phyloP scores from a whole-genome alignment of 2,797 vertebrate genomes.

The Urophycis tenuis region DNA sequence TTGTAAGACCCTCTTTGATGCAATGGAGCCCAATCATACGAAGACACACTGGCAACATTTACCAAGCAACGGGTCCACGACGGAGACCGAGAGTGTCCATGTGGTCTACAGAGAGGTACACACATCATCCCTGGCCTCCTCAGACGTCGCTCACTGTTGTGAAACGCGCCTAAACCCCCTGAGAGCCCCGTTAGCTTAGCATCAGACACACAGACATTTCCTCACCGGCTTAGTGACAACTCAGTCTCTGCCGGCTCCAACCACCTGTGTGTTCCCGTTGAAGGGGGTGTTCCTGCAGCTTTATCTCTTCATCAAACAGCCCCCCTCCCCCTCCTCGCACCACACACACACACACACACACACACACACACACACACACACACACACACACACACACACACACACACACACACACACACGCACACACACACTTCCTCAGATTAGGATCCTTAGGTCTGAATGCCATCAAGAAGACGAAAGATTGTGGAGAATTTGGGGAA shows the following conservation, averaged over 20 bases:
- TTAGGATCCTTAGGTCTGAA: neutral
- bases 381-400: neutral
- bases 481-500: neutral
- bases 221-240: constrained; percentile 37
- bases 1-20: neutral
- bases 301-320: constrained; percentile 50
- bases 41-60: neutral
- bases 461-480: neutral
- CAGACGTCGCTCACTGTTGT: neutral
- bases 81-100: neutral
- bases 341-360: neutral
- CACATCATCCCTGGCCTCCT: neutral
- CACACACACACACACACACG: neutral
- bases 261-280: constrained; percentile 45
- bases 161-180: neutral
- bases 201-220: neutral
- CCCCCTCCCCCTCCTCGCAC: constrained; percentile 3
- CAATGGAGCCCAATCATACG: neutral
- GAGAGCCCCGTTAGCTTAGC: neutral
- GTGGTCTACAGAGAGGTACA: too few species aligned
- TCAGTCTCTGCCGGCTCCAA: constrained; percentile 17
- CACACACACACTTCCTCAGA: neutral
- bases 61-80: neutral
- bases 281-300: neutral
- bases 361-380: constrained; percentile 4